Evolutionary conservation across 2,797 vertebrate genomes (phyloP), one percentile per base, ranked within the genome.

Genomic region (Craterocephalus amniculus): DNA sequence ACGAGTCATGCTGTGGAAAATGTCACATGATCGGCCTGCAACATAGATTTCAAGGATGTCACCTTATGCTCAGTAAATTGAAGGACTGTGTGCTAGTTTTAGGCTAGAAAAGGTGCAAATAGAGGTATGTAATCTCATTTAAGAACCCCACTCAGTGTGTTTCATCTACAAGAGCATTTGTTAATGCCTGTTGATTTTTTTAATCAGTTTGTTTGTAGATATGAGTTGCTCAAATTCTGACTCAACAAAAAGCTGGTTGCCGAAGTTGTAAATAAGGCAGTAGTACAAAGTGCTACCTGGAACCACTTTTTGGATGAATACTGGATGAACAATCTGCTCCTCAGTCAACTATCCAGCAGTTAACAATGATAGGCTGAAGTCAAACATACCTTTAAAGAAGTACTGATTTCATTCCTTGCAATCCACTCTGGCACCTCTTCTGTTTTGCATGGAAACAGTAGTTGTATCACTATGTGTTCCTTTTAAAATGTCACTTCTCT

Each of bases 401-500:
- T 1, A 0, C 20, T 31, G 61, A 57, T 29, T 40, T 62, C 56
- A 22, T 22, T 12, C 34, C 43, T 59, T 32, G 36, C 67, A 55
- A 2, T 26, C 36, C 56, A 6, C 8, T 31, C 36, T 20, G 24
- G 34, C 22, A 22, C 18, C 57, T 38, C 27, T 43, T 12, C 8
- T 48, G 27, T 5, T 29, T 58, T 31, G 16, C 24, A 5, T 58
- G 67, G 14, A 45, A 32, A 29, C 18, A 45, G 57, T 24, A 7
- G 10, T 26, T 6, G 14, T 45, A 4, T 40, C 27, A 31, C 10
- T 26, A 18, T 4, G 12, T 14, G 35, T 20, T 51, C 45, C 24
- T 2, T 79, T 59, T 4, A 13, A 60, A 32, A 55, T 52, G 11
- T 52, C 54, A 60, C 48, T 14, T 40, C 36, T 58, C 22, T 35